A percentile compares a stretch with the other conserved stretches of the same genome.
phyloP scores from a whole-genome alignment of 2,888 invertebrate genomes.

The Hypomecis punctinalis region DNA sequence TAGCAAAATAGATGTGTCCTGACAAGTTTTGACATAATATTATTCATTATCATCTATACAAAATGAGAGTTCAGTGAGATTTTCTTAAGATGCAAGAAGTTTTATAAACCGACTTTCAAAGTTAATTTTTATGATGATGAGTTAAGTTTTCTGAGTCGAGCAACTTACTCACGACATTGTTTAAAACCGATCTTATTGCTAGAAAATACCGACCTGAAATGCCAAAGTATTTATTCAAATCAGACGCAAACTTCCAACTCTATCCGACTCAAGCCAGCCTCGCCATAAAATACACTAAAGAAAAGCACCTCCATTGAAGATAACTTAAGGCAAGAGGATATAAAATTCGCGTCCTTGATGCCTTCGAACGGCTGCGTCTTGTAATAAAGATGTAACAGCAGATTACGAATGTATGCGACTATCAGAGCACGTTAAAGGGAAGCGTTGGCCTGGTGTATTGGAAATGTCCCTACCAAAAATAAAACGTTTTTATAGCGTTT shows the following conservation, averaged over 20 bases:
- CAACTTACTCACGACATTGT: no score
- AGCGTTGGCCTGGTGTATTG: constrained; percentile 2
- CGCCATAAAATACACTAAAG: constrained; percentile 44
- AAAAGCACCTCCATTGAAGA: constrained; percentile 49
- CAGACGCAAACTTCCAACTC: neutral
- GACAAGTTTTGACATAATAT: no score
- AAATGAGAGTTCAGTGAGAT: no score
- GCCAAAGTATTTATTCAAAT: constrained; percentile 10
- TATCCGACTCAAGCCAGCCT: constrained; percentile 12
- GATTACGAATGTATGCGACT: constrained; percentile 25
- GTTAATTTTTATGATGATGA: no score
- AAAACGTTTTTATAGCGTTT: no score
- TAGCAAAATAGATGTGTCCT: neutral
- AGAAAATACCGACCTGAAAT: neutral
- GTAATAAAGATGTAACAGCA: constrained; percentile 31
- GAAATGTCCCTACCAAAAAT: neutral
- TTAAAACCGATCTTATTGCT: no score
- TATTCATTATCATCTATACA: no score
- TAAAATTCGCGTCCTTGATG: constrained; percentile 31
- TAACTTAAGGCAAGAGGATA: constrained; percentile 22
- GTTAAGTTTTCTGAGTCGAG: no score
- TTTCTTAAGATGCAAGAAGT: no score
- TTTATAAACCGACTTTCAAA: no score
- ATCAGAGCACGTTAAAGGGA: constrained; percentile 11
- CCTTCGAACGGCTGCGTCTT: constrained; percentile 20